Conservation (phyloP, 1,140 invertebrate genomes). For the Araneus ventricosus region DNA sequence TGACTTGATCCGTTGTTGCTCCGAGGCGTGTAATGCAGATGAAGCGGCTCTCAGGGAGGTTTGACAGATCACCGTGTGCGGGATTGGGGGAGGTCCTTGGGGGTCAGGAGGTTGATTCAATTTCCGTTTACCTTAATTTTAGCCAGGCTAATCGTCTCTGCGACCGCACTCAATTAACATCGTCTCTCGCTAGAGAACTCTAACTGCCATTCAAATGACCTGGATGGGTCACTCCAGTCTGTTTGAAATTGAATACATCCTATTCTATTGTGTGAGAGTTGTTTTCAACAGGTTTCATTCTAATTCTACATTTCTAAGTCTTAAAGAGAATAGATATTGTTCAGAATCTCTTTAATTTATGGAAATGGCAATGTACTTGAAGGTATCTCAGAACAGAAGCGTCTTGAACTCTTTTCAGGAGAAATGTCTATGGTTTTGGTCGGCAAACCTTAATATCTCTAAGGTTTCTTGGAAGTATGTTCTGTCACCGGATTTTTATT, state of each 20-base stretch:
- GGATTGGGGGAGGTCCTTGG: conserved; percentile 54
- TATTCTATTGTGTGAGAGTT: conserved; percentile 4
- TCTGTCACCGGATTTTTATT: too few species aligned
- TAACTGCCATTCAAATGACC: conserved; percentile 23
- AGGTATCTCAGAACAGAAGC: background rate
- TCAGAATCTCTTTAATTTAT: background rate
- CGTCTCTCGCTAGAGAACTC: background rate
- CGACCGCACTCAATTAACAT: conserved; percentile 46
- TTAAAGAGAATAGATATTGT: background rate
- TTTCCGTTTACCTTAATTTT: conserved; percentile 73
- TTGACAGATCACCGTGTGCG: conserved; percentile 73
- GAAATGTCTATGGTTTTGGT: too few species aligned
- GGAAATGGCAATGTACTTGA: background rate
- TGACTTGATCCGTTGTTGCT: conserved; percentile 12
- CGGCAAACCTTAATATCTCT: too few species aligned
- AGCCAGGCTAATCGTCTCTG: conserved; percentile 50
- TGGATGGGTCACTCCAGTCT: conserved; percentile 17
- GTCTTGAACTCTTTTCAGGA: background rate
- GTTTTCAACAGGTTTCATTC: conserved; percentile 8
- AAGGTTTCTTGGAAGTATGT: too few species aligned
- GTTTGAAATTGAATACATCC: conserved; percentile 26
- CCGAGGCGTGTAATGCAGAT: conserved; percentile 16
- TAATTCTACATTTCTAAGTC: background rate
- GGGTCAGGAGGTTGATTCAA: conserved; percentile 71
- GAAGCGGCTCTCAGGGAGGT: conserved; percentile 34